Evolutionary conservation across 1,140 invertebrate species (phyloP).

Genomic region (Hermetia illucens): DNA sequence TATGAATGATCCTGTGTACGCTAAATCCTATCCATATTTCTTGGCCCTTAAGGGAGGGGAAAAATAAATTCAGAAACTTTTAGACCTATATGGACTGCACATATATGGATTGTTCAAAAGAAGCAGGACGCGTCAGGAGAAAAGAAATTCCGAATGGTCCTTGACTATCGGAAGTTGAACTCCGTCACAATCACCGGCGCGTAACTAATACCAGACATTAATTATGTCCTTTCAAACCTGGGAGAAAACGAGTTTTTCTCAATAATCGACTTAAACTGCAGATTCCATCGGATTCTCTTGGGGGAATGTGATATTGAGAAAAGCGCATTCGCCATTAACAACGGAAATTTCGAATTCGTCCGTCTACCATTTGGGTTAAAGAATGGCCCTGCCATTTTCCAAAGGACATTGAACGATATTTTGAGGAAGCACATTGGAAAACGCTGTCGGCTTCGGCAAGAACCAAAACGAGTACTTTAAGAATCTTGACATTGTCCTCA

Average conservation of each 20-base stretch:
- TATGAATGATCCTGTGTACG: too few relatives aligned
- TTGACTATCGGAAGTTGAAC: conserved; percentile 1
- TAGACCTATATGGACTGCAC: background rate
- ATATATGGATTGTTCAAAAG: background rate
- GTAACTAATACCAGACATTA: background rate
- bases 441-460: too few relatives aligned
- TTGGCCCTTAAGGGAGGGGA: too few relatives aligned
- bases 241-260: conserved; percentile 1
- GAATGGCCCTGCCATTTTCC: background rate
- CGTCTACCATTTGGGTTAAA: background rate
- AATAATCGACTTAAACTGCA: background rate
- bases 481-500: too few relatives aligned
- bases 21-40: too few relatives aligned
- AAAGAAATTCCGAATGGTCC: conserved; percentile 2
- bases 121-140: background rate
- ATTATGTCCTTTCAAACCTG: background rate
- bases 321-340: background rate
- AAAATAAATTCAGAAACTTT: too few relatives aligned
- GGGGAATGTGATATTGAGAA: conserved; percentile 1
- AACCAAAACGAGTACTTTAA: too few relatives aligned
- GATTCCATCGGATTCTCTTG: background rate
- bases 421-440: conserved; percentile 2
- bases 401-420: too few relatives aligned
- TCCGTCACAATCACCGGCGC: background rate
- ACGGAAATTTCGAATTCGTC: conserved; percentile 1